These are phyloP conservation scores for Bombus cullumanus DNA, from an alignment of 1,140 invertebrate genomes.

Conservation along the genomic window DNA sequence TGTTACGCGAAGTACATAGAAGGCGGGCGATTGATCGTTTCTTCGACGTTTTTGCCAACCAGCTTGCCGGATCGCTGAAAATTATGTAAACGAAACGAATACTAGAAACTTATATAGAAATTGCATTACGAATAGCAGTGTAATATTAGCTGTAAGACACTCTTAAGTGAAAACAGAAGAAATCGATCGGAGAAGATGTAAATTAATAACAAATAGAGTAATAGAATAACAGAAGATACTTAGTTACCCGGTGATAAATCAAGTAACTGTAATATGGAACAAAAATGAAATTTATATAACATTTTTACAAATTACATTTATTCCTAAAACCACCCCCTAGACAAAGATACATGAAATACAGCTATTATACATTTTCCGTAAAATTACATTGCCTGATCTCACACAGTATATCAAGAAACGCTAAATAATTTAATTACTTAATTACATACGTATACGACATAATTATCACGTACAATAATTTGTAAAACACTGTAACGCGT, in stretches of 20 bases:
- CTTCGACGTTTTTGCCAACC: neutral
- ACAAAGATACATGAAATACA: too few relatives aligned
- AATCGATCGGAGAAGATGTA: too few relatives aligned
- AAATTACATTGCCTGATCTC: neutral
- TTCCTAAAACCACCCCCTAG: too few relatives aligned
- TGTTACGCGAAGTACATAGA: constrained; percentile 30
- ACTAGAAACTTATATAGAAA: too few relatives aligned
- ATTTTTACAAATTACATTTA: too few relatives aligned
- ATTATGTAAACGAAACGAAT: constrained; percentile 14
- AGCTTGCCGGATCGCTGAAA: neutral
- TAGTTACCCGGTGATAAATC: too few relatives aligned
- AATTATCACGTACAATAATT: neutral
- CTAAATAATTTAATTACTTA: neutral
- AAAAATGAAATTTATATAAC: too few relatives aligned
- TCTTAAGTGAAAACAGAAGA: too few relatives aligned
- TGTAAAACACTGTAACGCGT: neutral
- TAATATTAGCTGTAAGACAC: too few relatives aligned
- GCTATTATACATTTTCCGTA: too few relatives aligned
- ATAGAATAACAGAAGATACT: too few relatives aligned
- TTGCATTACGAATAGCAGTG: neutral
- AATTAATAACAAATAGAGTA: neutral
- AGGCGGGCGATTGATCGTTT: neutral
- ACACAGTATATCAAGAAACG: neutral
- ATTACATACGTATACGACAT: neutral
- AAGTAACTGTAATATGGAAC: too few relatives aligned